These are phyloP conservation scores for Promerops cafer DNA, from an alignment of 2,113 vertebrate genomes.

Conservation along the genomic window DNA sequence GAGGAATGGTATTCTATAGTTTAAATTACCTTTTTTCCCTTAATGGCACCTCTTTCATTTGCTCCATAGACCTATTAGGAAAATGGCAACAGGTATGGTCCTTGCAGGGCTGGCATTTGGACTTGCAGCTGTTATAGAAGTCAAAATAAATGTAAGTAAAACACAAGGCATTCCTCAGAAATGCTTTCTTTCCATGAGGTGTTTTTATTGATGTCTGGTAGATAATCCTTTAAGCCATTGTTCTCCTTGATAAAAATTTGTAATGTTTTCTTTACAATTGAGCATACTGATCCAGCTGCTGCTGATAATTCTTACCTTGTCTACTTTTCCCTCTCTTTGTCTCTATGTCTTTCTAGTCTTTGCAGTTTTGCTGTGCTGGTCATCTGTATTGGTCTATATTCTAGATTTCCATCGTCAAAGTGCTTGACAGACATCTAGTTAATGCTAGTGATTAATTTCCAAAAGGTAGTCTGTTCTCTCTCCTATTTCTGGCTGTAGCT, in stretches of 20 bases:
- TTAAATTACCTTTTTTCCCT: neutral
- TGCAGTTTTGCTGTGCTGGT: constrained; percentile 38
- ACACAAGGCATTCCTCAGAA: neutral
- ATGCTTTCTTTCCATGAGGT: neutral
- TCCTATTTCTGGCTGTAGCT: constrained; percentile 22
- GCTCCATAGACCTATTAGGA: constrained; percentile 82
- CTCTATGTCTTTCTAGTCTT: constrained; percentile 14
- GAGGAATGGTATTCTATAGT: neutral
- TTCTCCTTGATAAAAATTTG: neutral
- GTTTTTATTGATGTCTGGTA: neutral
- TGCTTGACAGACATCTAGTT: constrained; percentile 55
- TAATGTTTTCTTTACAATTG: neutral
- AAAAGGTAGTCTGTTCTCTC: constrained; percentile 41
- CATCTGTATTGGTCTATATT: constrained; percentile 34
- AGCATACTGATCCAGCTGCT: neutral
- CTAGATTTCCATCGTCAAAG: constrained; percentile 19
- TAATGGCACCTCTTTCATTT: constrained; percentile 36
- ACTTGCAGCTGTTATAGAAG: constrained; percentile 85
- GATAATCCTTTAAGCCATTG: neutral
- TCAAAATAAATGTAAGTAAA: constrained; percentile 84
- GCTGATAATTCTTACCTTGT: constrained; percentile 25
- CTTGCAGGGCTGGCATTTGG: constrained; percentile 87
- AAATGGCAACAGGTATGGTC: constrained; percentile 91
- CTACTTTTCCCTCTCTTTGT: neutral
- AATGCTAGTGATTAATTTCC: constrained; percentile 42